A percentile compares a stretch with the other conserved stretches of the same genome.
Evolutionary conservation across 2,113 vertebrate genomes (phyloP).

Genomic region (Mormyrus iriodes): DNA sequence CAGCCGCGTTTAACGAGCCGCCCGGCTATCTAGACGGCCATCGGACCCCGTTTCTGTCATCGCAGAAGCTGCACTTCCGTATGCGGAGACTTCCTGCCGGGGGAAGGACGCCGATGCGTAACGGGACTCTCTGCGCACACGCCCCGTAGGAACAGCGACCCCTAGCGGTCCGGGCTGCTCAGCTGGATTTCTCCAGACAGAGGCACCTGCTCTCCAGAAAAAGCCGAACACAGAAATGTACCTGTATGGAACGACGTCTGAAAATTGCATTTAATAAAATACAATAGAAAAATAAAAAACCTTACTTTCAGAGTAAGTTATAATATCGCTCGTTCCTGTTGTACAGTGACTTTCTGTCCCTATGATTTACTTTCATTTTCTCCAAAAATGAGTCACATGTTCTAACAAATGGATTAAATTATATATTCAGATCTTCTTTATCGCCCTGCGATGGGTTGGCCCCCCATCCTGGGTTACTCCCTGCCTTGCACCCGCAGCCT

Average conservation of each 20-base stretch:
- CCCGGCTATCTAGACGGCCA: not conserved
- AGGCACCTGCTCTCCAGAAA: too few species aligned
- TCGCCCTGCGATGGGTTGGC: too few species aligned
- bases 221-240: not conserved
- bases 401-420: not conserved
- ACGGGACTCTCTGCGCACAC: not conserved
- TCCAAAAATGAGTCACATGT: not conserved
- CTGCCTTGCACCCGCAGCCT: too few species aligned
- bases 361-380: not conserved
- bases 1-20: not conserved
- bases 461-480: too few species aligned
- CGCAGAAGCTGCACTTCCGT: not conserved
- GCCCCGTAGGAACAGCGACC: not conserved
- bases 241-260: not conserved
- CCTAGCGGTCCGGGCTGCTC: not conserved
- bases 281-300: not conserved
- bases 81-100: not conserved
- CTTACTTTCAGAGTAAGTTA: not conserved
- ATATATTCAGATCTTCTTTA: not conserved
- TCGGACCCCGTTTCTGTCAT: not conserved
- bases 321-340: not conserved
- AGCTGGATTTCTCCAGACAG: not conserved
- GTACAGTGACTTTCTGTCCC: too few species aligned
- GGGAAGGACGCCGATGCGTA: not conserved
- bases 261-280: not conserved